Conservation (phyloP, 92 coral and sea anemone genomes). For the Phenganax marumi region DNA sequence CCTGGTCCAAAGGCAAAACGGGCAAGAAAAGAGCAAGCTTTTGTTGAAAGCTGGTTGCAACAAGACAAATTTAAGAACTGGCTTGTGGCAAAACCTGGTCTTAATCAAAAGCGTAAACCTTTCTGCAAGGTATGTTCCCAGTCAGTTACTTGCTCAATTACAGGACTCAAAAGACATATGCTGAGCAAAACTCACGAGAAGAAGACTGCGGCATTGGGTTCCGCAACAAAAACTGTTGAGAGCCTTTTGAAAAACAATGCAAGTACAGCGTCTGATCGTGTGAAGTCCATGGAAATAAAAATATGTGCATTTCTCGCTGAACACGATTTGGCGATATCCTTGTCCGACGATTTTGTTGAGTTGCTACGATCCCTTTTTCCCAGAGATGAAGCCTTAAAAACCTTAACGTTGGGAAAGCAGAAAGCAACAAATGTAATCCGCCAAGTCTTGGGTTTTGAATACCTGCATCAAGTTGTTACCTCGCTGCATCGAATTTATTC, state of each 20-base stretch:
- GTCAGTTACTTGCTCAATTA: constrained; percentile 13
- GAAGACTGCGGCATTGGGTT: constrained; percentile 19
- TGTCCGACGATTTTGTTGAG: constrained; percentile 22
- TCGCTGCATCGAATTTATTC: constrained; percentile 2
- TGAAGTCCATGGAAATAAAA: background rate
- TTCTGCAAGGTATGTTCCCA: constrained; percentile 17
- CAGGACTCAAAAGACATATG: constrained; percentile 38
- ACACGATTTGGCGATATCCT: constrained; percentile 21
- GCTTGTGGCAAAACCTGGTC: background rate
- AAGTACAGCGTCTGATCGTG: constrained; percentile 15
- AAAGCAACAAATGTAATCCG: background rate
- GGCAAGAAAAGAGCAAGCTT: constrained; percentile 4
- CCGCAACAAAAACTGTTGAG: background rate
- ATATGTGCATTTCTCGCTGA: background rate
- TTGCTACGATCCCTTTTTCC: constrained; percentile 11
- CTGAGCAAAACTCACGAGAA: constrained; percentile 21
- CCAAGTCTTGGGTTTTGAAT: constrained; percentile 24
- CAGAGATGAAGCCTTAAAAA: constrained; percentile 2
- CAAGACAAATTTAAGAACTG: constrained; percentile 17
- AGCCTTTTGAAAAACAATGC: constrained; percentile 16
- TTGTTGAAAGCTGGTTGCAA: constrained; percentile 25
- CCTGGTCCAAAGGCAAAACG: constrained; percentile 2
- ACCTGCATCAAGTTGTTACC: constrained; percentile 29
- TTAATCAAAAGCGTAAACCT: constrained; percentile 17
- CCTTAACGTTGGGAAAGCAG: constrained; percentile 7